phyloP scores from a whole-genome alignment of 1,140 invertebrate species.

The Heliconius eleuchia region DNA sequence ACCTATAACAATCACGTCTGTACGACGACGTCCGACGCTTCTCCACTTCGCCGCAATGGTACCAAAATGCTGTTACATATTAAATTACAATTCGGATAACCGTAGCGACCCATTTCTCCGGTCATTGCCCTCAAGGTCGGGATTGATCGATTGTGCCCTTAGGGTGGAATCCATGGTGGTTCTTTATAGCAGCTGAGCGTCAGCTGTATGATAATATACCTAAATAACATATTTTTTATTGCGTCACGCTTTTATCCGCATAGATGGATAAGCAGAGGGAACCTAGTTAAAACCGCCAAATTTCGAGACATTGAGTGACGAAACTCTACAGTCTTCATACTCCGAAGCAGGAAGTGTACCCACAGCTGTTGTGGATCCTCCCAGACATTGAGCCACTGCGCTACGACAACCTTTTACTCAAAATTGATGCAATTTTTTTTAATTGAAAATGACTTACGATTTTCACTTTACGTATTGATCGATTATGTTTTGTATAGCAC shows the following conservation, averaged over 20 bases:
- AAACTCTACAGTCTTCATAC: background rate
- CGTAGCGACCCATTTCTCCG: background rate
- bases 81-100: background rate
- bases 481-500: background rate
- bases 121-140: conserved; percentile 9
- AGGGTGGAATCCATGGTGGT: conserved; percentile 7
- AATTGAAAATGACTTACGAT: no score
- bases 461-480: background rate
- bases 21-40: no score
- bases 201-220: background rate
- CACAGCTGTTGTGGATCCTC: no score
- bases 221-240: no score
- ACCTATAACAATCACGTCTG: no score
- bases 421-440: no score
- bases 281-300: background rate
- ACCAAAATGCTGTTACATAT: background rate
- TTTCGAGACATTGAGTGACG: background rate
- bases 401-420: no score
- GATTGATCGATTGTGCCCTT: conserved; percentile 8
- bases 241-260: background rate
- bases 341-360: no score
- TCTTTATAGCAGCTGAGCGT: background rate
- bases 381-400: no score
- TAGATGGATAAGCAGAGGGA: background rate
- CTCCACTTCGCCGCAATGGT: no score